Base-by-base conservation (phyloP, 2,113 vertebrate species). In the Talpa occidentalis region DNA sequence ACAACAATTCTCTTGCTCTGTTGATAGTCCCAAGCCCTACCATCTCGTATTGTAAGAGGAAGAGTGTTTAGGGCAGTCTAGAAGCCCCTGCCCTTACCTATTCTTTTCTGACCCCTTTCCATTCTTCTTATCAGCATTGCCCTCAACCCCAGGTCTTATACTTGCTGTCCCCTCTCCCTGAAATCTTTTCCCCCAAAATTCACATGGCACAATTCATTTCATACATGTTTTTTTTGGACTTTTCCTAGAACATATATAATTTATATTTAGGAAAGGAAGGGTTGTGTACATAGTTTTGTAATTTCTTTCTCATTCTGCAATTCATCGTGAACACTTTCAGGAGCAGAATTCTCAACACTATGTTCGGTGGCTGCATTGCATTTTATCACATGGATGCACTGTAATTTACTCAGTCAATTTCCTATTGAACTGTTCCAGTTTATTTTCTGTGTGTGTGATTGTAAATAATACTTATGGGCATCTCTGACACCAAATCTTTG, bases 321-420 rank as follows among this genome's bases (percentile, higher is more conserved):
- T 74, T 44, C 21, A 66, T 60, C 52, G 28, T 49, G 40, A 47
- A 28, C 32, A 26, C 40, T 49, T 88, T 8, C 0, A 59, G 60
- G 17, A n/a, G 67, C 8, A 1, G 15, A 14, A 32, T 17, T 69
- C 44, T 73, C 42, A 40, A 17, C 24, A 9, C 64, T 26, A 14
- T 3, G 10, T 17, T 54, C 30, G 17, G 40, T 14, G n/a, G 32
- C 85, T 32, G 26, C 30, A 11, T 11, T 44, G 24, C 28, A 2
- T 44, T 30, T 17, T 0, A 0, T 44, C 6, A 1, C 60, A 22
- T 26, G 78, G 49, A 19, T 26, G 5, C 1, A 5, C 40, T 6
- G 0, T 44, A 6, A 81, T 28, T 62, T 17, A 11, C 10, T 67
- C 47, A 84, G 19, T 49, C 11, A 32, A n/a, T 22, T 62, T 70